Evolutionary conservation across 2,888 invertebrate species (phyloP).

Genomic region (Melipona bicolor): DNA sequence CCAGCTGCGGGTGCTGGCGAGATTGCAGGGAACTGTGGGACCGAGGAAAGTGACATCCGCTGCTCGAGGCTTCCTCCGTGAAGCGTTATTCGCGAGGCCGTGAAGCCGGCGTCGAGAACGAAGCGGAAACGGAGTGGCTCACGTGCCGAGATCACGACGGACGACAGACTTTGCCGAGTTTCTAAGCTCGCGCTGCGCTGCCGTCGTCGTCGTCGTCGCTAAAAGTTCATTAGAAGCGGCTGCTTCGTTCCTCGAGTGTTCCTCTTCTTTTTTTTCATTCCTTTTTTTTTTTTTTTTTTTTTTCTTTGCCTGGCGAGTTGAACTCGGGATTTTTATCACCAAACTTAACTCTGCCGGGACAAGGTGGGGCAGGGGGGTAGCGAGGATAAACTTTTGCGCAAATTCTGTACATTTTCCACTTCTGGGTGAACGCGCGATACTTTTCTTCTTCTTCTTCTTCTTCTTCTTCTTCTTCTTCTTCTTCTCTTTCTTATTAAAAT

Average conservation of each 20-base stretch:
- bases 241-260: neutral
- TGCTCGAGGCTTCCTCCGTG: conserved; percentile 41
- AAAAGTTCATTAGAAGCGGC: conserved; percentile 40
- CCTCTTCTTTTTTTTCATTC: neutral
- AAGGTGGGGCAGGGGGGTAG: no score
- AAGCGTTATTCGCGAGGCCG: conserved; percentile 42
- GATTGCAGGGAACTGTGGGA: conserved; percentile 53
- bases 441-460: no score
- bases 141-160: conserved; percentile 65
- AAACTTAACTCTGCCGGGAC: neutral
- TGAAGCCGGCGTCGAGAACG: conserved; percentile 17
- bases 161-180: conserved; percentile 63
- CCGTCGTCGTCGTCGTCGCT: neutral
- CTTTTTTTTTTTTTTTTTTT: neutral
- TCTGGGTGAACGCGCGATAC: neutral
- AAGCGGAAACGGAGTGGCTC: conserved; percentile 48
- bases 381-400: neutral
- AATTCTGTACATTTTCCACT: neutral
- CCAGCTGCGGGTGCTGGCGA: conserved; percentile 62
- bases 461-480: no score
- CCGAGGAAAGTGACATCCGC: conserved; percentile 46
- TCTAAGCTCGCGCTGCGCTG: conserved; percentile 6
- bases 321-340: conserved; percentile 8
- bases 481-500: no score
- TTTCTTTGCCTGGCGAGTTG: neutral